Evolutionary conservation across 2,797 vertebrate species (phyloP).

Genomic region (Fratercula arctica): DNA sequence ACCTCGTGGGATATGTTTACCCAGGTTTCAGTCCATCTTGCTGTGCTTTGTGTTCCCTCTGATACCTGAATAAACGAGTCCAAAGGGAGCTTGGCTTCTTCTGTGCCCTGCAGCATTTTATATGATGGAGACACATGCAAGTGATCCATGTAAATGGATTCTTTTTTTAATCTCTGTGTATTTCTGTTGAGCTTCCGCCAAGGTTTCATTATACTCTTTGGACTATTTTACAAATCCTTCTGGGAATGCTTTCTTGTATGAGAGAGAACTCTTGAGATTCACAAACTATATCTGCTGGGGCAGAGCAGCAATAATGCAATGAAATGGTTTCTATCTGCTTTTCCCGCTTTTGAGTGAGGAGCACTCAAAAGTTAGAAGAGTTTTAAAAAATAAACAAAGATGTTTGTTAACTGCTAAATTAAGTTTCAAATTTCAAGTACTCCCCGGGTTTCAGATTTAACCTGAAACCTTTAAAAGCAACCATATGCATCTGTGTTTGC

Average conservation of each 20-base stretch:
- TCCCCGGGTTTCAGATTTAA: not conserved
- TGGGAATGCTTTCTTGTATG: not conserved
- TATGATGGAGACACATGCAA: not conserved
- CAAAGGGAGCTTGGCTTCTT: not conserved
- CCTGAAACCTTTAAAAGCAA: not conserved
- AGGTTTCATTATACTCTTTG: not conserved
- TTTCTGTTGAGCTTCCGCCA: not conserved
- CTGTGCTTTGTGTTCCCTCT: not conserved
- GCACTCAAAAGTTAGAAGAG: not conserved
- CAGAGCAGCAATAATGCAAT: fast-evolving
- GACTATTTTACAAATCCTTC: not conserved
- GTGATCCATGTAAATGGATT: not conserved
- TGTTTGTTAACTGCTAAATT: not conserved
- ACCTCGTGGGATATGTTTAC: not conserved
- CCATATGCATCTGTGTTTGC: not conserved
- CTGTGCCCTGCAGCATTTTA: not conserved
- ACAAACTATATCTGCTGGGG: not conserved
- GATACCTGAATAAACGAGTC: not conserved
- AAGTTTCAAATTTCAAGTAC: not conserved
- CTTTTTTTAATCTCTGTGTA: not conserved
- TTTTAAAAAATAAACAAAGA: not conserved
- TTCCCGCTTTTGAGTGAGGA: not conserved
- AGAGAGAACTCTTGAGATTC: not conserved
- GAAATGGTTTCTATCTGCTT: not conserved
- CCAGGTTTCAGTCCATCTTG: not conserved